A percentile compares a stretch with the other conserved stretches of the same genome.
Conservation (phyloP, 2,797 vertebrate genomes). For the Luscinia luscinia region DNA sequence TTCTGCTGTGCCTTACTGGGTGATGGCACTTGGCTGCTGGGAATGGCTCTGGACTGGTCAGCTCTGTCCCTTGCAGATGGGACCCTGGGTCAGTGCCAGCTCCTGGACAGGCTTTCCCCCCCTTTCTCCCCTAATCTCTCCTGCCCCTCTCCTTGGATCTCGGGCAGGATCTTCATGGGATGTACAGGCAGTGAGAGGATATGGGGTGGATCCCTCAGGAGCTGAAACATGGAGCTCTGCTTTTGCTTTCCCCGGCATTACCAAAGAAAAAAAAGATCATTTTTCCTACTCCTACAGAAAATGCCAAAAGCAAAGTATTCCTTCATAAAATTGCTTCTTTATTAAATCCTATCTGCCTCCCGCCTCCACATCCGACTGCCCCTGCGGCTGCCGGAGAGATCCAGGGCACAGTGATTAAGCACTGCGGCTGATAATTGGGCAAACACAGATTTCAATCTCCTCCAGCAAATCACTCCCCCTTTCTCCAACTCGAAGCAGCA, state of each 20-base stretch:
- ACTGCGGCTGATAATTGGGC: not conserved
- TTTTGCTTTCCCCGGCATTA: not conserved
- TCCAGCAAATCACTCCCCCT: not conserved
- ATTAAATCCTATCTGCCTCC: constrained; percentile 54
- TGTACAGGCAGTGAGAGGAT: not conserved
- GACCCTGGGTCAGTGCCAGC: not conserved
- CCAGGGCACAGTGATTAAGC: constrained; percentile 37
- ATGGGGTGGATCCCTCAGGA: not conserved
- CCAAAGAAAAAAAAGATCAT: not conserved
- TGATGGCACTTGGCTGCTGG: accelerated
- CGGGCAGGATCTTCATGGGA: not conserved
- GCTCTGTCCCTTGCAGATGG: not conserved
- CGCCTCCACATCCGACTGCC: constrained; percentile 21
- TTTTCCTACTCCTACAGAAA: constrained; percentile 38
- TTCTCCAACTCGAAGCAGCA: not conserved
- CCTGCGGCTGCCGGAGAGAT: not conserved
- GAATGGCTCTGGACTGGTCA: not conserved
- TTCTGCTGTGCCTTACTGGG: not conserved
- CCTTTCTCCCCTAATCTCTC: accelerated
- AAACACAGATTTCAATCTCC: not conserved
- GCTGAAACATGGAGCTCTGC: not conserved
- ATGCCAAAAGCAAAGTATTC: constrained; percentile 41
- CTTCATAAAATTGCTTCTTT: constrained; percentile 49
- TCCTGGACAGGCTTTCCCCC: not conserved
- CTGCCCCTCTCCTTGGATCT: not conserved